Percentiles rank a stretch among this genome's conserved stretches.
These are phyloP conservation scores for Sesia bembeciformis DNA, from an alignment of 2,888 invertebrate genomes.

Conservation along the genomic window DNA sequence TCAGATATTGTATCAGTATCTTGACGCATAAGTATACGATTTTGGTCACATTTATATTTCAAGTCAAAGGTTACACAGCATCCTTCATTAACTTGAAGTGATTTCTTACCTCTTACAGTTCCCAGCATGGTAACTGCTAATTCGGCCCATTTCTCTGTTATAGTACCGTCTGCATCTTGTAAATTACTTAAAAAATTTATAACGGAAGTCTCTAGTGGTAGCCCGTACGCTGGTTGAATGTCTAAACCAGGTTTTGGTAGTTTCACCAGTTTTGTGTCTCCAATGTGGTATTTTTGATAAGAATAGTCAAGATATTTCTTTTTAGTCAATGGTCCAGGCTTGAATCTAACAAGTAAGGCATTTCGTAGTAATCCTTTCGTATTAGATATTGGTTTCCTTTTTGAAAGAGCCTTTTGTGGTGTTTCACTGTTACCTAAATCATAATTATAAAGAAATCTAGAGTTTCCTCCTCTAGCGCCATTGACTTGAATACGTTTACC, in stretches of 20 bases:
- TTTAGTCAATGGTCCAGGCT: constrained; percentile 71
- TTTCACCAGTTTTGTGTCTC: constrained; percentile 52
- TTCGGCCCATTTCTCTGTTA: constrained; percentile 67
- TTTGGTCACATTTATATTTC: constrained; percentile 73
- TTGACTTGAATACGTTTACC: constrained; percentile 43
- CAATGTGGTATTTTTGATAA: constrained; percentile 52
- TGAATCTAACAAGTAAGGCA: constrained; percentile 58
- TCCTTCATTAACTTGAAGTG: constrained; percentile 23
- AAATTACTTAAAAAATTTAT: constrained; percentile 49
- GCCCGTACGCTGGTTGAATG: constrained; percentile 59
- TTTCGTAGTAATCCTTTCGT: constrained; percentile 36
- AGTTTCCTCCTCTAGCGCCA: constrained; percentile 52
- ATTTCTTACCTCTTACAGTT: constrained; percentile 21
- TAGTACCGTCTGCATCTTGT: constrained; percentile 40
- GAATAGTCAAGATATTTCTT: constrained; percentile 60
- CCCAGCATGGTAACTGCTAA: constrained; percentile 72
- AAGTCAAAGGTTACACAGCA: constrained; percentile 70
- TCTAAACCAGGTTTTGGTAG: constrained; percentile 68
- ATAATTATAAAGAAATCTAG: constrained; percentile 39
- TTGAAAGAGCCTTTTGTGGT: constrained; percentile 10
- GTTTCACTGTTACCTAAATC: constrained; percentile 27
- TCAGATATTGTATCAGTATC: constrained; percentile 8
- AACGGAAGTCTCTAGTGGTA: constrained; percentile 53
- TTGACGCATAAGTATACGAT: constrained; percentile 66
- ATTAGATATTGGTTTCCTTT: constrained; percentile 14